These are phyloP conservation scores for Falco peregrinus DNA, from an alignment of 2,797 vertebrate genomes.

Conservation along the genomic window DNA sequence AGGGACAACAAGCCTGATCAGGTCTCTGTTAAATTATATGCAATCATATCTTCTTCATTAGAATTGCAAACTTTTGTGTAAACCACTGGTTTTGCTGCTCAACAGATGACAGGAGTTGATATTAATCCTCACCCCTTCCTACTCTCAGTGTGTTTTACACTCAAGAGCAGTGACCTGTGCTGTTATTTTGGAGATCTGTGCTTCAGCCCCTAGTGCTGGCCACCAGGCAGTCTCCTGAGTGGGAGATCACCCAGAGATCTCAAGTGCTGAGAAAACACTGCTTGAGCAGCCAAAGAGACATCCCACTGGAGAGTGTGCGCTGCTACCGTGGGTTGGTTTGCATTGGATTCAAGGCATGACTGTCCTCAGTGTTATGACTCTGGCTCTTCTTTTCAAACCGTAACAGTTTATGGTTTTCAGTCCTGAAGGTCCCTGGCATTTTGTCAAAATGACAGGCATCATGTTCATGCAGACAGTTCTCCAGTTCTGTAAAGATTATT, in stretches of 20 bases:
- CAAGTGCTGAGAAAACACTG: not conserved
- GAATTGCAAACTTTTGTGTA: constrained; percentile 11
- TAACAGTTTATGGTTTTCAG: not conserved
- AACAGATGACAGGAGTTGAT: not conserved
- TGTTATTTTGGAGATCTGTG: not conserved
- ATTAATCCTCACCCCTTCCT: not conserved
- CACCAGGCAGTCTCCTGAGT: not conserved
- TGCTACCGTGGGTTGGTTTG: rapidly evolving
- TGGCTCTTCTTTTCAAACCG: not conserved
- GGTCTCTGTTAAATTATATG: constrained; percentile 49
- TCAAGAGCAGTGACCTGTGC: not conserved
- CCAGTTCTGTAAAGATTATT: not conserved
- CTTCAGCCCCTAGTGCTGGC: not conserved
- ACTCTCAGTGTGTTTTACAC: not conserved
- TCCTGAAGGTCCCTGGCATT: not conserved
- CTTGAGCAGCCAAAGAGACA: not conserved
- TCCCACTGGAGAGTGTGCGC: rapidly evolving
- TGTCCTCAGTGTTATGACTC: not conserved
- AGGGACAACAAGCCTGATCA: constrained; percentile 50
- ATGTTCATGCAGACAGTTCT: not conserved
- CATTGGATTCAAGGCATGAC: too few species aligned
- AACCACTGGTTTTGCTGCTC: not conserved
- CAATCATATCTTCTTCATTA: constrained; percentile 38
- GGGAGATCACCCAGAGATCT: not conserved
- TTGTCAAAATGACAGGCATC: not conserved